Conservation (phyloP, 2,113 vertebrate species). For the Conger conger region DNA sequence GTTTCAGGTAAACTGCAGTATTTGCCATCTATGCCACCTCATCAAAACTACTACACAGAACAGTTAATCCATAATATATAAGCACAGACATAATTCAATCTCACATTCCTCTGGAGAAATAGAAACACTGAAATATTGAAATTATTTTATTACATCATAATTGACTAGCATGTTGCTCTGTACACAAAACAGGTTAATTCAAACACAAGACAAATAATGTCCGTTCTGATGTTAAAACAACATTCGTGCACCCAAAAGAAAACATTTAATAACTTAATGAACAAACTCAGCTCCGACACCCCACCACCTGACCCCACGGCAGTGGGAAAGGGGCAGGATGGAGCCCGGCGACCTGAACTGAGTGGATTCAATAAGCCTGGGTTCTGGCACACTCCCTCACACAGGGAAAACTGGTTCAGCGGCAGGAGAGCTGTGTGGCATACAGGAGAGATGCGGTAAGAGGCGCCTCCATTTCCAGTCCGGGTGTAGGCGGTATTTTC, state of each 20-base stretch:
- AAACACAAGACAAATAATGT: neutral
- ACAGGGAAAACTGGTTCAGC: neutral
- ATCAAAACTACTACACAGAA: no score
- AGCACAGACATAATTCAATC: neutral
- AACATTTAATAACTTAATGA: neutral
- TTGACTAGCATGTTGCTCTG: neutral
- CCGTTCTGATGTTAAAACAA: no score
- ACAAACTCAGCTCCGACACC: neutral
- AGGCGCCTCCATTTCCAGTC: conserved; percentile 57
- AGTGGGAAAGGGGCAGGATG: neutral
- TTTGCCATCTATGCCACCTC: no score
- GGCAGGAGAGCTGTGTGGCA: neutral
- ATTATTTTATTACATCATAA: neutral
- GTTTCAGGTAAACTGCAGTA: no score
- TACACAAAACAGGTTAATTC: neutral
- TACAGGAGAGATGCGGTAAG: neutral
- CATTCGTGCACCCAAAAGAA: neutral
- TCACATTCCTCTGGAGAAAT: neutral
- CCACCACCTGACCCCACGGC: no score
- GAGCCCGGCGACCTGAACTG: neutral
- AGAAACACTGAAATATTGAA: neutral
- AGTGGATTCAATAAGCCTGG: neutral
- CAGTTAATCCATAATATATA: neutral
- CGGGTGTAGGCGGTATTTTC: conserved; percentile 38
- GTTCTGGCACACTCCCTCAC: neutral